Percentiles rank a stretch among this genome's conserved stretches.
Conservation (phyloP, 2,797 vertebrate genomes). For the Gastrophryne carolinensis region DNA sequence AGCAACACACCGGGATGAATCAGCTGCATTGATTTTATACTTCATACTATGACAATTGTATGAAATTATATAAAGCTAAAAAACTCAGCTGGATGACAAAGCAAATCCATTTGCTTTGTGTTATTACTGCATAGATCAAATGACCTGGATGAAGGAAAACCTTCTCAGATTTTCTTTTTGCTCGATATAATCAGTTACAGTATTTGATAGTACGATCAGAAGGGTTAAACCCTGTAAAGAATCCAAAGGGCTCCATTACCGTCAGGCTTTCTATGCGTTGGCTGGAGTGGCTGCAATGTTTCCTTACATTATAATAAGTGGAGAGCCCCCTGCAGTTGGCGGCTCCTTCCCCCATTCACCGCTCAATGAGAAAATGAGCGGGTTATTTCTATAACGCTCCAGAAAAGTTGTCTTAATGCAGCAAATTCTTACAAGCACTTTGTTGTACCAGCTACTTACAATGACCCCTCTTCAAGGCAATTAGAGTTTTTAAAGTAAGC, state of each 20-base stretch:
- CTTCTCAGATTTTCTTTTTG: too few relatives aligned
- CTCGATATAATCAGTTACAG: too few relatives aligned
- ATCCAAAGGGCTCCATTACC: not conserved
- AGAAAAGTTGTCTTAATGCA: not conserved
- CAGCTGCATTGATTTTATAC: too few relatives aligned
- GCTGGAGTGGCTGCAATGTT: not conserved
- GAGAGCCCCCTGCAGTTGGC: not conserved
- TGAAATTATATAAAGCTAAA: too few relatives aligned
- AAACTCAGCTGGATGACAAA: too few relatives aligned
- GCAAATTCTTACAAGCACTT: not conserved
- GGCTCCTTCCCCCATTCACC: not conserved
- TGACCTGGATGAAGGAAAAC: not conserved
- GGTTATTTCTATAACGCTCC: not conserved
- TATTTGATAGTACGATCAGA: too few relatives aligned
- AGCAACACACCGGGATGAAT: too few relatives aligned
- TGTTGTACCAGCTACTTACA: not conserved
- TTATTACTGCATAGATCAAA: too few relatives aligned
- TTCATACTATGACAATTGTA: too few relatives aligned
- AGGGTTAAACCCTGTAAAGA: not conserved
- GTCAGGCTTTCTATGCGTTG: not conserved
- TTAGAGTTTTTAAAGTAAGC: not conserved
- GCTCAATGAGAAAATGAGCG: constrained; percentile 22
- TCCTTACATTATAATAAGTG: not conserved
- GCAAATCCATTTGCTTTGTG: too few relatives aligned
- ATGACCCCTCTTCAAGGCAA: not conserved